Evolutionary conservation across 2,888 invertebrate genomes (phyloP).

Genomic region (Cordilura impudica): DNA sequence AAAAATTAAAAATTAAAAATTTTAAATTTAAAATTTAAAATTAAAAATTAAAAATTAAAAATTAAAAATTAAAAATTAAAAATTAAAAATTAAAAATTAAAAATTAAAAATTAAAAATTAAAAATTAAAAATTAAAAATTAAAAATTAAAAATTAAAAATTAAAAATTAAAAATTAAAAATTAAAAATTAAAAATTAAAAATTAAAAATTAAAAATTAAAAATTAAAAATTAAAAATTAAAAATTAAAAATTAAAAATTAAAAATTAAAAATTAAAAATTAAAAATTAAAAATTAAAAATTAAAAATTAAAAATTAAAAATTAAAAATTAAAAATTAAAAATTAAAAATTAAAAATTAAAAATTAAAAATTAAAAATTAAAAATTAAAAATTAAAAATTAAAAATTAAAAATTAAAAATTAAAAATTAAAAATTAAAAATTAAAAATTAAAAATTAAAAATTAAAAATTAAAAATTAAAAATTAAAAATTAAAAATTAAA

Average conservation of each 20-base stretch:
- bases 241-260: not conserved
- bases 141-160: not conserved
- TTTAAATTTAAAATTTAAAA: not conserved
- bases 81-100: not conserved
- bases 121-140: not conserved
- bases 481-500: not conserved
- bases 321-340: not conserved
- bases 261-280: not conserved
- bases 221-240: not conserved
- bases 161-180: not conserved
- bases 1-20: not conserved
- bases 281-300: not conserved
- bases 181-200: not conserved
- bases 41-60: not conserved
- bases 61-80: not conserved
- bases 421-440: not conserved
- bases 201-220: not conserved
- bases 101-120: not conserved
- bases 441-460: not conserved
- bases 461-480: not conserved
- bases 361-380: not conserved
- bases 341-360: not conserved
- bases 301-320: not conserved
- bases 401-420: not conserved
- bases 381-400: not conserved